Base-by-base conservation (phyloP, 2,888 invertebrate genomes). In the Cactoblastis cactorum region DNA sequence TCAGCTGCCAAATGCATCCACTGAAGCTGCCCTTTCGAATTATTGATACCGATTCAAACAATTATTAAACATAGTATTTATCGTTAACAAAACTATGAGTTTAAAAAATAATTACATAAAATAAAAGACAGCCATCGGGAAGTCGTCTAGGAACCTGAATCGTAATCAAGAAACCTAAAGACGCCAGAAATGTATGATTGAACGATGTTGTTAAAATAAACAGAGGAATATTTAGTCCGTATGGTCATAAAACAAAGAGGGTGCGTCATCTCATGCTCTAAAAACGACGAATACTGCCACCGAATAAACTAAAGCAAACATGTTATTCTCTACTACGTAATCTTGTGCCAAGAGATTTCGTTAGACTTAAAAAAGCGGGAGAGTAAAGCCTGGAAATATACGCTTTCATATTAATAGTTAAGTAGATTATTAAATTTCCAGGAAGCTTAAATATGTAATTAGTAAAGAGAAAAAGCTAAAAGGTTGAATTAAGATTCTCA, bases 1-100 rank as follows among this genome's bases (percentile, higher is more conserved):
- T 61, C 57, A 55, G 55, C 65, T 80, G 83, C 81, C 82, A 85
- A 80, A 67, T 74, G 69, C 72, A 77, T 61, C 69, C 68, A 71
- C 77, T 71, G 73, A 63, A 66, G 64, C 63, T 67, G 73, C 71
- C 77, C 77, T 79, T 76, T 70, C 59, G 56, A 66, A 61, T 68
- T 61, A 74, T 71, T 70, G 67, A 74, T 71, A 68, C 62, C 65
- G 64, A 65, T 65, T 62, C 41, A n/a, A 65, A 62, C 60, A 57
- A 68, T 61, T 69, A 54, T 50, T 63, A 28, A 28, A 68, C 63
- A 58, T 47, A 53, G 51, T 63, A 59, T 28, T 28, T 28, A 9
- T 28, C 28, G 28, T 28, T 28, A 4, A 22, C 6, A 22, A 28
- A 28, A 28, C 28, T 8, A 28, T 28, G 8, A 28, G 9, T 6